Percentiles rank a stretch among this genome's conserved stretches.
These are phyloP conservation scores for Adrianichthys oophorus DNA, from an alignment of 2,797 vertebrate species.

Conservation along the genomic window DNA sequence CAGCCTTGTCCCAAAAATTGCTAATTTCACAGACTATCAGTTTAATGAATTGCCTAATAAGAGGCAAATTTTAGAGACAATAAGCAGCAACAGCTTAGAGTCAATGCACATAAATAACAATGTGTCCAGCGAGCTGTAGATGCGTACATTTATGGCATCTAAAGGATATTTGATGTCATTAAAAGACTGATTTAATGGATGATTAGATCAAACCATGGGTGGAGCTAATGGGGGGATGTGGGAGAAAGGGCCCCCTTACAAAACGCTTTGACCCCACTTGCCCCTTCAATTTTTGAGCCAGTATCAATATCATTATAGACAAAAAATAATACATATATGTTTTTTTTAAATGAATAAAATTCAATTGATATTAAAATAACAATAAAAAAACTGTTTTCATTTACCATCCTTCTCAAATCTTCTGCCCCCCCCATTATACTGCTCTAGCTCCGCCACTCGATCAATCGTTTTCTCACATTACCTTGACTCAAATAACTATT, in stretches of 20 bases:
- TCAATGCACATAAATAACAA: constrained; percentile 49
- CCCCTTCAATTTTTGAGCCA: too few species aligned
- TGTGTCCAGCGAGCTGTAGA: constrained; percentile 26
- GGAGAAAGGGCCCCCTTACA: too few species aligned
- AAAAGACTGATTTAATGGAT: constrained; percentile 44
- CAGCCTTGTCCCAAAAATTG: constrained; percentile 25
- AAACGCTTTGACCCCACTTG: too few species aligned
- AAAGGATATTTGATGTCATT: constrained; percentile 44
- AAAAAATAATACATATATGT: too few species aligned
- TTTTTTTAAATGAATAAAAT: too few species aligned
- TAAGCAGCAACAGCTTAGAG: constrained; percentile 21
- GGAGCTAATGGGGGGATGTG: too few species aligned
- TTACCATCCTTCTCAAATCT: too few species aligned
- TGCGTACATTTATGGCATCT: constrained; percentile 52
- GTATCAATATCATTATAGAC: too few species aligned
- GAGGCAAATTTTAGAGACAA: constrained; percentile 32
- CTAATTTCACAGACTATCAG: constrained; percentile 44
- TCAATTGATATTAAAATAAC: too few species aligned
- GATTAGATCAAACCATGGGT: constrained; percentile 46
- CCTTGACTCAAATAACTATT: constrained; percentile 21
- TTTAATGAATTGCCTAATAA: constrained; percentile 39
- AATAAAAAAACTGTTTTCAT: too few species aligned
- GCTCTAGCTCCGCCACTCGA: too few species aligned
- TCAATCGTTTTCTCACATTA: constrained; percentile 10
- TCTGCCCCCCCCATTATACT: too few species aligned